phyloP scores from a whole-genome alignment of 2,888 invertebrate species.

The Willowsia nigromaculata region DNA sequence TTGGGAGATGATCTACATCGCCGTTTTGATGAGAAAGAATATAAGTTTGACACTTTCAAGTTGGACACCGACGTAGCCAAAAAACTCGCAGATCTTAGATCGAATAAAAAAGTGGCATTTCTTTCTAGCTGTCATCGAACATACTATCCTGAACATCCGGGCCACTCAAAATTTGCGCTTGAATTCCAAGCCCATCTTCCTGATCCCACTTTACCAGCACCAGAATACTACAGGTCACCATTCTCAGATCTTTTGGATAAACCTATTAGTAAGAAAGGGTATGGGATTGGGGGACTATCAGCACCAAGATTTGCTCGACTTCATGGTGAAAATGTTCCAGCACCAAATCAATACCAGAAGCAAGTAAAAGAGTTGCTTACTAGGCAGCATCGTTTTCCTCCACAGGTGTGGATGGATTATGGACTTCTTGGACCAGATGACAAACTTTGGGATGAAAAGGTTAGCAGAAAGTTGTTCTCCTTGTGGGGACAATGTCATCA shows the following conservation, averaged over 20 bases:
- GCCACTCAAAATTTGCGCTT: conserved; percentile 38
- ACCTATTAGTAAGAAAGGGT: conserved; percentile 60
- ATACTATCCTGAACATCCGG: conserved; percentile 58
- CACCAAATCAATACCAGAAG: conserved; percentile 51
- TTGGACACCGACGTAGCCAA: not conserved
- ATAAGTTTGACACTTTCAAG: not conserved
- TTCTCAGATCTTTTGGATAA: conserved; percentile 15
- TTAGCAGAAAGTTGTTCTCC: not conserved
- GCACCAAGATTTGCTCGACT: conserved; percentile 28
- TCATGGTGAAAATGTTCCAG: not conserved
- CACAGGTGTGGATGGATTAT: conserved; percentile 26
- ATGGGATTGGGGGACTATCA: conserved; percentile 64
- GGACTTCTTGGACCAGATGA: conserved; percentile 10
- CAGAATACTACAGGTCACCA: not conserved
- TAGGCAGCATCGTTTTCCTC: conserved; percentile 41
- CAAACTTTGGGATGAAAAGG: conserved; percentile 15
- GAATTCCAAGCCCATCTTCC: not conserved
- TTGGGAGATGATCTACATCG: not conserved
- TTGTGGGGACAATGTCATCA: conserved; percentile 63
- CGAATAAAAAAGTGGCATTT: conserved; percentile 20
- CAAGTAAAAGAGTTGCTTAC: not conserved
- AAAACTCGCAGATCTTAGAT: not conserved
- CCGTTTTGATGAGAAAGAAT: not conserved
- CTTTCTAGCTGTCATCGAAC: conserved; percentile 38
- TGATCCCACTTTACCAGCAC: conserved; percentile 49